These are phyloP conservation scores for Parazoanthus swiftii DNA, from an alignment of 92 coral and sea anemone species.

Conservation along the genomic window DNA sequence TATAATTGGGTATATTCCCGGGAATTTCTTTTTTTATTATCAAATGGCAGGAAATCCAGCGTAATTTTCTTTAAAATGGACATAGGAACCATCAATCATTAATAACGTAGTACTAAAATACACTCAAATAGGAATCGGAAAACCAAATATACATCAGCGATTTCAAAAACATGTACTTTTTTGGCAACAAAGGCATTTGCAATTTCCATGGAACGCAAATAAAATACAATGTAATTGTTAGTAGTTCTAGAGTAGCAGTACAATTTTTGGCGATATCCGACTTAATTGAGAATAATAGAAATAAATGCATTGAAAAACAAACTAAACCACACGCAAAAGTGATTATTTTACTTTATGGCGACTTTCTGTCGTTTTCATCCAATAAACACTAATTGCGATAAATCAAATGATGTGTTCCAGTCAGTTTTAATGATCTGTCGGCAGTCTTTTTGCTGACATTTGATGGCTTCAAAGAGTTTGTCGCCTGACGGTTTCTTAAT, in stretches of 20 bases:
- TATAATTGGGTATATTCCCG: not conserved
- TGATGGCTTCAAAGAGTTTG: slow-evolving; percentile 12
- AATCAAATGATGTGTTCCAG: not conserved
- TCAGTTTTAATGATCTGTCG: slow-evolving; percentile 24
- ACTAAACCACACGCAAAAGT: not conserved
- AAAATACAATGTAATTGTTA: too few species aligned
- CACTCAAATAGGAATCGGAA: not conserved
- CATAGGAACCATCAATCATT: not conserved
- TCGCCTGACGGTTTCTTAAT: not conserved
- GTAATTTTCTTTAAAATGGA: not conserved
- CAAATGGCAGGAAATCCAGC: not conserved
- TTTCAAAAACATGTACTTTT: not conserved
- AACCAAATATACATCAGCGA: not conserved
- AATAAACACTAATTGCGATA: slow-evolving; percentile 10
- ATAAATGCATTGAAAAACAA: not conserved
- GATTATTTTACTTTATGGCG: not conserved
- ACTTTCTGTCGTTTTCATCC: not conserved
- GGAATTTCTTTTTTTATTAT: not conserved
- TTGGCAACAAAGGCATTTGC: not conserved
- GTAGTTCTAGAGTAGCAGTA: not conserved
- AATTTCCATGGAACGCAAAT: not conserved
- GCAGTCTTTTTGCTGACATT: not conserved
- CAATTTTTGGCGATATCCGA: not conserved
- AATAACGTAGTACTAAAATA: not conserved
- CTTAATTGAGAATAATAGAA: not conserved